These are phyloP conservation scores for Etheostoma spectabile DNA, from an alignment of 2,113 vertebrate genomes.

Conservation along the genomic window DNA sequence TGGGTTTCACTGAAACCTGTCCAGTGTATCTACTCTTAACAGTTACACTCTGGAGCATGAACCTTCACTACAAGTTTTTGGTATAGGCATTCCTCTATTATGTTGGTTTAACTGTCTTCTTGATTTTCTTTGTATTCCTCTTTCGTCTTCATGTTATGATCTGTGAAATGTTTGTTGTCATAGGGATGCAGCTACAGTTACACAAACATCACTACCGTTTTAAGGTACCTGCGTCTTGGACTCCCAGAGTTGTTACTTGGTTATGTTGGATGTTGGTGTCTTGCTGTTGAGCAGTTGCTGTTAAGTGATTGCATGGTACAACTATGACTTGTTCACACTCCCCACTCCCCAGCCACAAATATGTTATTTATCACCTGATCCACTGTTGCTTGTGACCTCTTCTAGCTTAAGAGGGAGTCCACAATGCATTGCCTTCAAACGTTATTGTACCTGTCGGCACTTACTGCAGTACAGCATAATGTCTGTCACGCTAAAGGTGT, in stretches of 20 bases:
- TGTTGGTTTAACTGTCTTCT: slow-evolving; percentile 68
- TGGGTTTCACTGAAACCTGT: slow-evolving; percentile 62
- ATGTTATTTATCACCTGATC: slow-evolving; percentile 66
- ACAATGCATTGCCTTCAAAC: slow-evolving; percentile 81
- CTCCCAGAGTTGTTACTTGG: slow-evolving; percentile 65
- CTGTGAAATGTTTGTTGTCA: slow-evolving; percentile 71
- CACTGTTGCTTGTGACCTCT: slow-evolving; percentile 76
- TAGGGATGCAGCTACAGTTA: slow-evolving; percentile 75
- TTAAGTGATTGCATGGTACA: slow-evolving; percentile 76
- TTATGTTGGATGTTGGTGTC: slow-evolving; percentile 66
- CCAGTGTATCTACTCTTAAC: slow-evolving; percentile 75
- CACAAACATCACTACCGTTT: slow-evolving; percentile 64
- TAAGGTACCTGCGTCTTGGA: slow-evolving; percentile 70
- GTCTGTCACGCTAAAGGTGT: slow-evolving; percentile 90
- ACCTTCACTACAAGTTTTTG: slow-evolving; percentile 79
- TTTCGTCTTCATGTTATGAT: slow-evolving; percentile 76
- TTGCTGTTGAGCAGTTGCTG: slow-evolving; percentile 67
- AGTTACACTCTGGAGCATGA: slow-evolving; percentile 69
- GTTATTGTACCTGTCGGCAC: slow-evolving; percentile 86
- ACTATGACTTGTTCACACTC: slow-evolving; percentile 62
- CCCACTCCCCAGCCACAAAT: slow-evolving; percentile 41
- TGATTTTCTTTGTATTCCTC: slow-evolving; percentile 59
- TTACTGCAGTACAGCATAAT: slow-evolving; percentile 88
- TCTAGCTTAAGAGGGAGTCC: slow-evolving; percentile 71
- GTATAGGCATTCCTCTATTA: slow-evolving; percentile 83